Base-by-base conservation (phyloP, 2,888 invertebrate species). In the Eudasyphora cyanicolor region DNA sequence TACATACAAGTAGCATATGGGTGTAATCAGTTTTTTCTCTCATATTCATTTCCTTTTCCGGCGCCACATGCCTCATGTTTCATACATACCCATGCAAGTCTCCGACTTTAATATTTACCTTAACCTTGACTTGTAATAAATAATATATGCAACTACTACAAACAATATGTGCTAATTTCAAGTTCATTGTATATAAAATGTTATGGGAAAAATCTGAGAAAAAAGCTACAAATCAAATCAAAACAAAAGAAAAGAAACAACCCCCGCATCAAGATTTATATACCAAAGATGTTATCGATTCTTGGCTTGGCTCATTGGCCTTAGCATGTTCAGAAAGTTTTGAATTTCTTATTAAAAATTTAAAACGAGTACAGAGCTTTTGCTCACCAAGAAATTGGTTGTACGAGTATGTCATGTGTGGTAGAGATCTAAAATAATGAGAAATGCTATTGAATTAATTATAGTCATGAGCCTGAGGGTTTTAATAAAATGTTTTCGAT, bases 131-230 rank as follows among this genome's bases (percentile, higher is more conserved):
- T 67, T 21, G 42, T 42, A 67, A 67, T 67, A 67, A 67, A 38
- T 38, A 42, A 38, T 38, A 24, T 21, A 67, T 24, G 38, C 21
- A 42, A 42, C 24, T 42, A 64, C 21, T 67, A 42, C 24, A 67
- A 64, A 42, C 38, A 67, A 67, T 67, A 67, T 67, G 67, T 67
- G 67, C 67, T 67, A 67, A 42, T 67, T 38, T 67, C 67, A 67
- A 67, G 67, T 67, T 67, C 67, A 67, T 42, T 67, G 67, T 67
- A 21, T 67, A 42, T n/a, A 64, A 21, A 54, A 64, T 32, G 60
- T 60, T 60, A 64, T 17, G 38, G 12, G 2, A 10, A 62, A 19
- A 32, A 62, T 1, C 17, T 6, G 32, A 29, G 1, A 62, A 54
- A 27, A 29, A 14, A 60, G 29, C 12, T 2, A 32, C 32, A 62